Evolutionary conservation across 2,797 vertebrate species (phyloP), one percentile per base, ranked within the genome.

Genomic region (Channallabes apus): DNA sequence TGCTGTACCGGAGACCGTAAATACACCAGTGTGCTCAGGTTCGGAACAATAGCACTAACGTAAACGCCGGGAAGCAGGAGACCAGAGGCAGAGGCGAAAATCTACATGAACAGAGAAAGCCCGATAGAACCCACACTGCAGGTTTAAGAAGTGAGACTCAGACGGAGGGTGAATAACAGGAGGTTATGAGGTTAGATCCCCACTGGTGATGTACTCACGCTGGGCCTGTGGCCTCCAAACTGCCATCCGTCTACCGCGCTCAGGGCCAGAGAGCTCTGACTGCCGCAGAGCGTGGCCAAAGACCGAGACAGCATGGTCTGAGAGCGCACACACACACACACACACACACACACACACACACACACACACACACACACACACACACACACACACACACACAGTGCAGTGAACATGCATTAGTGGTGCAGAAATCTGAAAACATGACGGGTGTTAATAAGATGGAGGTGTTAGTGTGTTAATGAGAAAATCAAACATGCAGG

Each of bases 251-350:
- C 97, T 94, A 96, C 94, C 95, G 94, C 91, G 93, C 95, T 97
- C 94, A 97, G 96, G 93, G 96, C 95, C 96, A 98, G 95, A 95
- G 95, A 97, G 92, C 96, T 96, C 90, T 97, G 98, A 97, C 97
- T 98, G 96, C 96, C 96, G 96, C 95, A 96, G 95, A 99, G 96
- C 92, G 96, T 88, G 76, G 84, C 87, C 86, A 88, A 97, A 96
- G 98, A 99, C 95, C 97, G 95, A 96, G 97, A 99, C 95, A 99
- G 96, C 93, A 94, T 93, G 87, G 94, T 99, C 98, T 99, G 96
- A 97, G 96, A 96, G 95, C 92, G 95, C 93, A 95, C 93, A 89
- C 86, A 86, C 67, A 89, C 88, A 91, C 79, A 76, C 84, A 79
- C 65, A 91, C 83, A 90, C 79, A 90, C 78, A 79, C 69, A 86